Conservation (phyloP, 2,113 vertebrate genomes). For the Boleophthalmus pectinirostris region DNA sequence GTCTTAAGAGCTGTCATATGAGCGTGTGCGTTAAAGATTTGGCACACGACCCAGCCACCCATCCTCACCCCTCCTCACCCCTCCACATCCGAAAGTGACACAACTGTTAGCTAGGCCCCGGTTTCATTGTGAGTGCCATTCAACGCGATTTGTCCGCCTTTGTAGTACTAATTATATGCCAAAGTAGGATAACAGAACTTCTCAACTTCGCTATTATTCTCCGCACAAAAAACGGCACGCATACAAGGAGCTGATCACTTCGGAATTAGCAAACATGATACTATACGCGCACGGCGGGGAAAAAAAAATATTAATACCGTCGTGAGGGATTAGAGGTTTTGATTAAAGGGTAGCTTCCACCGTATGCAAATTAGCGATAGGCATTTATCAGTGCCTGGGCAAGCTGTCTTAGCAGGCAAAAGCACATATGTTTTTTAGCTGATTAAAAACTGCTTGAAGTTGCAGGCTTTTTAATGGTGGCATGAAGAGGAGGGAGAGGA, state of each 20-base stretch:
- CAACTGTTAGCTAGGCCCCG: slow-evolving; percentile 75
- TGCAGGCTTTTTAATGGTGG: slow-evolving; percentile 85
- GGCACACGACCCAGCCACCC: slow-evolving; percentile 54
- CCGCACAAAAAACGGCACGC: slow-evolving; percentile 98
- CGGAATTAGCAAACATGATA: slow-evolving; percentile 99
- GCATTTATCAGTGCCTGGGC: slow-evolving; percentile 99
- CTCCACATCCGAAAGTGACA: slow-evolving; percentile 71
- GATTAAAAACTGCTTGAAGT: slow-evolving; percentile 99
- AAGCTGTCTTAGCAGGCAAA: slow-evolving; percentile 98
- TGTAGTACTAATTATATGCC: slow-evolving; percentile 99
- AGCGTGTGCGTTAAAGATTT: slow-evolving; percentile 47
- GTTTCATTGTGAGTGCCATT: slow-evolving; percentile 95
- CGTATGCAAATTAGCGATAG: slow-evolving; percentile 99
- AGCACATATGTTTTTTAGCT: slow-evolving; percentile 99
- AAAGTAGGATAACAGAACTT: slow-evolving; percentile 99
- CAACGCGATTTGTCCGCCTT: slow-evolving; percentile 99
- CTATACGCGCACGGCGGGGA: slow-evolving; percentile 82
- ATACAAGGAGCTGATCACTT: slow-evolving; percentile 99
- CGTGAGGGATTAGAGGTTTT: slow-evolving; percentile 98
- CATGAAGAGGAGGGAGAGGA: slow-evolving; percentile 48
- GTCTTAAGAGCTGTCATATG: slow-evolving; percentile 63
- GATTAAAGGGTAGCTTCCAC: slow-evolving; percentile 99
- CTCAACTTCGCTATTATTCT: slow-evolving; percentile 99
- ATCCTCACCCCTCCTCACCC: neutral
- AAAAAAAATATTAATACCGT: slow-evolving; percentile 99